phyloP scores from a whole-genome alignment of 1,140 invertebrate species.

The Oreohelix idahoensis region DNA sequence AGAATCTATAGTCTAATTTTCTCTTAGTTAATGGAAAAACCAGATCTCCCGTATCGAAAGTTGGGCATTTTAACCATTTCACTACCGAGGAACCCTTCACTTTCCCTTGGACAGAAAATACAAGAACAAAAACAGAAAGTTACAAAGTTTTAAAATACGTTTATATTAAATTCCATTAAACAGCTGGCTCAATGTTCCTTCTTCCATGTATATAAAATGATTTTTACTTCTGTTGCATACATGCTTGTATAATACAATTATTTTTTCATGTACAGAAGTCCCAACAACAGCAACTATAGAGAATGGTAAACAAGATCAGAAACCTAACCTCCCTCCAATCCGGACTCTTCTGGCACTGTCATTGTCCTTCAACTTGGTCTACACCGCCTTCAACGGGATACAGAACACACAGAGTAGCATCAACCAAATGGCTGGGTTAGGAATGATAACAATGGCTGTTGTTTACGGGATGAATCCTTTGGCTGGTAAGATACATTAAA shows the following conservation, averaged over 20 bases:
- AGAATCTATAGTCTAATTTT: too few species aligned
- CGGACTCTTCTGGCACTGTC: constrained; percentile 51
- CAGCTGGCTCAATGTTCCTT: too few species aligned
- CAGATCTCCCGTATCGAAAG: too few species aligned
- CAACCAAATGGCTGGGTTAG: constrained; percentile 51
- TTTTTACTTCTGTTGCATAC: too few species aligned
- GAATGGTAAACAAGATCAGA: background rate
- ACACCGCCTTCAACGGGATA: constrained; percentile 58
- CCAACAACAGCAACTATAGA: background rate
- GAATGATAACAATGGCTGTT: constrained; percentile 45
- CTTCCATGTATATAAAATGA: too few species aligned
- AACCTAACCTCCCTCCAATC: constrained; percentile 32
- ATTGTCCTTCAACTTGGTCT: constrained; percentile 48
- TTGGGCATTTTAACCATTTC: too few species aligned
- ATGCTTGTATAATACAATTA: too few species aligned
- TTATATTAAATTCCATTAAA: background rate
- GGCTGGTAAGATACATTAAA: background rate
- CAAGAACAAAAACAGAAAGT: too few species aligned
- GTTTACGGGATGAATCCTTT: constrained; percentile 44
- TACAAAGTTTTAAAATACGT: too few species aligned
- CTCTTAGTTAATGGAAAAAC: too few species aligned
- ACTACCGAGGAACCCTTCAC: too few species aligned
- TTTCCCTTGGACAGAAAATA: too few species aligned
- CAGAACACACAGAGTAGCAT: constrained; percentile 68
- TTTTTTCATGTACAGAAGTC: background rate